phyloP scores from a whole-genome alignment of 92 coral and sea anemone genomes.

The Plumapathes pennacea region DNA sequence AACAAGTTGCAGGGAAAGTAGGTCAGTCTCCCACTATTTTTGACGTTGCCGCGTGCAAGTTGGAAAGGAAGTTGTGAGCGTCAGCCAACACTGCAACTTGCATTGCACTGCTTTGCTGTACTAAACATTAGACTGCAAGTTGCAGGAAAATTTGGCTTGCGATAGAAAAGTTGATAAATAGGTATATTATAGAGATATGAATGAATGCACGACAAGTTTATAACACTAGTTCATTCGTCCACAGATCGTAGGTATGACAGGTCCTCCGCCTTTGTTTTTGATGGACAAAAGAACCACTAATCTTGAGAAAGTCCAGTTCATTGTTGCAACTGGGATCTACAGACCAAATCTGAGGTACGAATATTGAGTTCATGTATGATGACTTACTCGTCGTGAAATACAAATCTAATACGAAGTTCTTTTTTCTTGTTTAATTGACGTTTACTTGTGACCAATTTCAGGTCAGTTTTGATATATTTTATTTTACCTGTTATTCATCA shows the following conservation, averaged over 20 bases:
- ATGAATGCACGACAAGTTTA: neutral
- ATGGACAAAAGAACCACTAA: slow-evolving; percentile 64
- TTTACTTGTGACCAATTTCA: neutral
- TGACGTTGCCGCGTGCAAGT: too few relatives aligned
- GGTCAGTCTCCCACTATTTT: too few relatives aligned
- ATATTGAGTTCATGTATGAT: neutral
- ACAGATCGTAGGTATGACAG: neutral
- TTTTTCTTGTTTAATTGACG: neutral
- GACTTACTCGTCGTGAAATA: neutral
- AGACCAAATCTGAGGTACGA: slow-evolving; percentile 66
- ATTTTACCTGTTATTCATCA: slow-evolving; percentile 8
- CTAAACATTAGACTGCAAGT: too few relatives aligned
- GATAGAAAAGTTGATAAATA: too few relatives aligned
- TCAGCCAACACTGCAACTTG: too few relatives aligned
- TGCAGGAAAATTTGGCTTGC: too few relatives aligned
- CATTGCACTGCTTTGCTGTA: too few relatives aligned
- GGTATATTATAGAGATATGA: too few relatives aligned
- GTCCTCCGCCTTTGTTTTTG: slow-evolving; percentile 42
- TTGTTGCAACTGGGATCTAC: slow-evolving; percentile 77
- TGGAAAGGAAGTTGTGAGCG: too few relatives aligned
- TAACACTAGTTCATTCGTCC: neutral
- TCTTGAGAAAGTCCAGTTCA: slow-evolving; percentile 76
- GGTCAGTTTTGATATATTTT: neutral
- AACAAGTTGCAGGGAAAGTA: too few relatives aligned
- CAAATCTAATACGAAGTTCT: neutral